Percentiles rank a stretch among this genome's conserved stretches.
These are phyloP conservation scores for Manis pentadactyla DNA, from an alignment of 2,797 vertebrate genomes.

Conservation along the genomic window DNA sequence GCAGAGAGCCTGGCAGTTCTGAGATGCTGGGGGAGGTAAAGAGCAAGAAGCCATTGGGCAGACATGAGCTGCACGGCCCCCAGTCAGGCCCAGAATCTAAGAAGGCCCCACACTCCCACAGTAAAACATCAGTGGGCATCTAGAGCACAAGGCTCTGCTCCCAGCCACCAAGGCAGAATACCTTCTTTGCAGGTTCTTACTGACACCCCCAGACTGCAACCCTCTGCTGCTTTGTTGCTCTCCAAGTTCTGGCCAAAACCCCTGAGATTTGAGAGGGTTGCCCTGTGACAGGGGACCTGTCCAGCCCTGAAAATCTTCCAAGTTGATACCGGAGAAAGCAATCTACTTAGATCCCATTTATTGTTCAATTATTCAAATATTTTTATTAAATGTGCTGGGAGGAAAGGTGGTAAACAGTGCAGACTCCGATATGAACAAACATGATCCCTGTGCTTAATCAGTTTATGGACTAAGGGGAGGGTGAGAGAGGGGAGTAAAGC, in stretches of 20 bases:
- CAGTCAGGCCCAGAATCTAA: neutral
- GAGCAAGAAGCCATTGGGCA: neutral
- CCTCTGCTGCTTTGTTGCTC: conserved; percentile 11
- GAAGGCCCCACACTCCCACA: neutral
- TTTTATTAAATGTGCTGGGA: conserved; percentile 44
- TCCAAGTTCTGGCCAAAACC: neutral
- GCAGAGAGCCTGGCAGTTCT: neutral
- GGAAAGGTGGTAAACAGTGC: neutral
- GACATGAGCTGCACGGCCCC: neutral
- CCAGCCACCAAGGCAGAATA: neutral
- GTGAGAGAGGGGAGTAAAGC: neutral
- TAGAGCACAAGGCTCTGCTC: neutral
- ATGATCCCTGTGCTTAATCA: neutral
- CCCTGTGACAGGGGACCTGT: neutral
- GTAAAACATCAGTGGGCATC: conserved; percentile 11
- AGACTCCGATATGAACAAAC: neutral
- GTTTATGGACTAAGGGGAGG: neutral
- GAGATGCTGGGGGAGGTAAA: neutral
- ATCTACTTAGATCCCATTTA: neutral
- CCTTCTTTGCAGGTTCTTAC: conserved; percentile 9
- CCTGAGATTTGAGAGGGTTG: neutral
- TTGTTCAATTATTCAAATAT: conserved; percentile 41
- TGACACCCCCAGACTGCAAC: neutral
- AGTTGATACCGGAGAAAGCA: neutral
- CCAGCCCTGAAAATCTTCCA: conserved; percentile 34